Base-by-base conservation (phyloP, 1,140 invertebrate genomes). In the Listronotus bonariensis region DNA sequence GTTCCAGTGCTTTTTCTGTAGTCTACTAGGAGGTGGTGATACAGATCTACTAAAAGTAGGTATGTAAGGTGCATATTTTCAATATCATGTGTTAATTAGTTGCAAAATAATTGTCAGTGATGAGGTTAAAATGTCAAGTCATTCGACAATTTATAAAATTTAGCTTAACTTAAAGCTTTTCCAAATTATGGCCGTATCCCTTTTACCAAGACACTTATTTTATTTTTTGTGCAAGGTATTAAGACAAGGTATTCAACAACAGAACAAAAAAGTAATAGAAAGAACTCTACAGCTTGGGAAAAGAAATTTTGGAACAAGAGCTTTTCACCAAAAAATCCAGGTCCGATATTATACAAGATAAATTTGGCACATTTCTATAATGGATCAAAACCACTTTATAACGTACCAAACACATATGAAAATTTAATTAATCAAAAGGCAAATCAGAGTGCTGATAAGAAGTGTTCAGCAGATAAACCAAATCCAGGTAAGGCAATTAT, bases 371-470 rank as follows among this genome's bases (percentile, higher is more conserved):
- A 38, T n/a, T 65, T 65, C 12, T 65, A 65, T 17, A 56, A 57
- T 12, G 42, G 15, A 7, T 49, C 46, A 8, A 51, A 31, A 26
- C 45, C 53, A 12, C 14, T 57, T 12, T 53, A 17, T 14, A 60
- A 66, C 12, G 49, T 54, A 7, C 20, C 20, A 26, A 66, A 49
- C 26, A 66, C 56, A 43, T 66, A 59, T 32, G 55, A 66, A 6
- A 66, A 48, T 48, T 60, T 66, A 26, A 46, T 66, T 10, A 59
- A 66, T 15, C 64, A 66, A 60, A 59, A 59, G 26, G 36, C 14
- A 10, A 51, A 17, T 5, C 41, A 26, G 17, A 20, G 10, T 32
- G 10, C 14, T n/a, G 49, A 53, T 18, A 20, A 51, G 11, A 59
- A 59, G 17, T 11, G 31, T 10, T 49, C 18, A 15, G n/a, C 8